Percentiles rank a stretch among this genome's conserved stretches.
Evolutionary conservation across 2,113 vertebrate species (phyloP).

Genomic region (Marmota flaviventris): DNA sequence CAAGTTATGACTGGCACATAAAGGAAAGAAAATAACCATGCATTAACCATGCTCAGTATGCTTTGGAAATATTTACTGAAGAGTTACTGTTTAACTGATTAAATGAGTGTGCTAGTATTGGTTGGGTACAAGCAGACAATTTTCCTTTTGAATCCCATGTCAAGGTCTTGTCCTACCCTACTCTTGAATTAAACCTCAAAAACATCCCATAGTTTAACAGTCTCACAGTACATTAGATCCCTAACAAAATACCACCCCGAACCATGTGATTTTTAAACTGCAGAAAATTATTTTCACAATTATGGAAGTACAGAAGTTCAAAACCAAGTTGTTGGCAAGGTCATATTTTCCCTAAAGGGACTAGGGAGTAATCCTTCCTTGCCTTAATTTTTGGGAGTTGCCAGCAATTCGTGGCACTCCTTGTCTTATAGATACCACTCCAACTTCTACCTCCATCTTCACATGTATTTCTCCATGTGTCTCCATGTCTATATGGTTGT

Average conservation of each 20-base stretch:
- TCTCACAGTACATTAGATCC: not conserved
- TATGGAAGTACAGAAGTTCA: not conserved
- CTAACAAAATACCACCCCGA: not conserved
- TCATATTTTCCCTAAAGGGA: not conserved
- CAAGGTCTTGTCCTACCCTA: not conserved
- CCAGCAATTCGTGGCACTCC: not conserved
- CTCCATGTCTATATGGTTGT: not conserved
- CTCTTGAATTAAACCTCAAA: not conserved
- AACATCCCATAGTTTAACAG: not conserved
- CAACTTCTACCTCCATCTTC: not conserved
- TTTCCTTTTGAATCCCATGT: not conserved
- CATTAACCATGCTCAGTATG: not conserved
- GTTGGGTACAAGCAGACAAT: not conserved
- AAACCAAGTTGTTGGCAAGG: not conserved
- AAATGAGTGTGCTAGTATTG: not conserved
- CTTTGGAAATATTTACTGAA: constrained; percentile 31
- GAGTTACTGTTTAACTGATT: not conserved
- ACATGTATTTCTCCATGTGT: not conserved
- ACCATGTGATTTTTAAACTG: not conserved
- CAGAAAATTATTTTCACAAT: not conserved
- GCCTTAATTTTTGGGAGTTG: not conserved
- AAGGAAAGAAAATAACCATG: not conserved
- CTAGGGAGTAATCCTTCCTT: not conserved
- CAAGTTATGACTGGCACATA: not conserved
- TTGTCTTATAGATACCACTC: not conserved